Evolutionary conservation across 2,113 vertebrate genomes (phyloP).

Genomic region (Microtus montanus): DNA sequence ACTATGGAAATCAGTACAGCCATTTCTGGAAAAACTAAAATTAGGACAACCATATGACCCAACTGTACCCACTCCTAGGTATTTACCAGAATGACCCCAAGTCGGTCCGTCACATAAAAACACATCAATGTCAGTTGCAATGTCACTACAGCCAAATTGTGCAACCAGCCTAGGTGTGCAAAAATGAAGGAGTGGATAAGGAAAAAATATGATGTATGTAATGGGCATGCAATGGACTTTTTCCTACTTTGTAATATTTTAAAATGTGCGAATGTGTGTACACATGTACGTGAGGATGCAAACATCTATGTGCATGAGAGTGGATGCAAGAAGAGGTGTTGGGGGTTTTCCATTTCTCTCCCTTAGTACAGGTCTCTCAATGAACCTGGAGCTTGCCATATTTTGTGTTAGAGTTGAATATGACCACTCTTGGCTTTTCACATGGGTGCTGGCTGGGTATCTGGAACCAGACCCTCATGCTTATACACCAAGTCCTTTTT

Average conservation of each 20-base stretch:
- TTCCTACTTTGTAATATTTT: neutral
- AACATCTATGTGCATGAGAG: neutral
- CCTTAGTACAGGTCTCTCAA: neutral
- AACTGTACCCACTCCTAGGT: neutral
- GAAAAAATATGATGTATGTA: neutral
- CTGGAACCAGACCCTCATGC: neutral
- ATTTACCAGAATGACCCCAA: neutral
- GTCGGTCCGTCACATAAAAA: neutral
- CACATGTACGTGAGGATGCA: neutral
- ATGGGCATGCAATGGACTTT: neutral
- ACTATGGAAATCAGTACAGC: neutral
- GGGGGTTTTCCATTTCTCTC: neutral
- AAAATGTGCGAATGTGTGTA: neutral
- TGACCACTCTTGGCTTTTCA: neutral
- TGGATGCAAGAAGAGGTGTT: neutral
- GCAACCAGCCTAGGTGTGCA: neutral
- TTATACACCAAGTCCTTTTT: neutral
- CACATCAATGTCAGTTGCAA: neutral
- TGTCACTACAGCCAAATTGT: neutral
- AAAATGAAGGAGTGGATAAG: neutral
- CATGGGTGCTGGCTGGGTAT: too few species aligned
- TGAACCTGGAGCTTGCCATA: neutral
- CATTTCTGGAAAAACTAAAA: neutral
- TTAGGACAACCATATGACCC: neutral
- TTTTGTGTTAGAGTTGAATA: neutral